These are phyloP conservation scores for Neoitamus cyanurus DNA, from an alignment of 2,888 invertebrate species.

Conservation along the genomic window DNA sequence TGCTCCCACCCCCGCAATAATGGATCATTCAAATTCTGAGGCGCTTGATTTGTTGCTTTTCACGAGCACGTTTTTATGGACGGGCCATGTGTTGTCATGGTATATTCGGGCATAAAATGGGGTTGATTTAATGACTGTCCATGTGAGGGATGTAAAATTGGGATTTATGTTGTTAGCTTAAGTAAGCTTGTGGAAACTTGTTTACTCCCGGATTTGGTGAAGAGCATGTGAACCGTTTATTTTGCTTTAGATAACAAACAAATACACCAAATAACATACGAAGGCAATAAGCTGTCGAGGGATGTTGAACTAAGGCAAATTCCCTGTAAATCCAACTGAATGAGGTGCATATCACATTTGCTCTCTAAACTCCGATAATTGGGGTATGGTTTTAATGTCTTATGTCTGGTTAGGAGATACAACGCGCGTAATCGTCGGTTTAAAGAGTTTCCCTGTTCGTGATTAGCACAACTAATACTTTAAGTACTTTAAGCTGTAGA, in stretches of 20 bases:
- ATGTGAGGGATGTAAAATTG: background rate
- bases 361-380: too few species aligned
- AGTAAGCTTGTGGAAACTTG: background rate
- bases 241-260: too few species aligned
- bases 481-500: too few species aligned
- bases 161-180: background rate
- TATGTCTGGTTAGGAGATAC: too few species aligned
- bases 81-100: background rate
- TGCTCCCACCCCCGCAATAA: background rate
- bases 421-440: background rate
- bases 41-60: background rate
- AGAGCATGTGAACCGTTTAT: background rate
- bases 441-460: background rate
- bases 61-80: background rate
- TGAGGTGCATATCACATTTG: too few species aligned
- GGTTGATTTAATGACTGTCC: background rate
- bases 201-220: background rate
- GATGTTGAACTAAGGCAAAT: background rate
- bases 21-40: conserved; percentile 33
- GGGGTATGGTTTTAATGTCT: too few species aligned
- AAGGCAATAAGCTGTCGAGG: background rate
- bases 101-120: background rate
- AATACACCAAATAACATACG: too few species aligned
- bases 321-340: background rate
- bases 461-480: too few species aligned